These are phyloP conservation scores for Dioctria rufipes DNA, from an alignment of 2,888 invertebrate species.

Conservation along the genomic window DNA sequence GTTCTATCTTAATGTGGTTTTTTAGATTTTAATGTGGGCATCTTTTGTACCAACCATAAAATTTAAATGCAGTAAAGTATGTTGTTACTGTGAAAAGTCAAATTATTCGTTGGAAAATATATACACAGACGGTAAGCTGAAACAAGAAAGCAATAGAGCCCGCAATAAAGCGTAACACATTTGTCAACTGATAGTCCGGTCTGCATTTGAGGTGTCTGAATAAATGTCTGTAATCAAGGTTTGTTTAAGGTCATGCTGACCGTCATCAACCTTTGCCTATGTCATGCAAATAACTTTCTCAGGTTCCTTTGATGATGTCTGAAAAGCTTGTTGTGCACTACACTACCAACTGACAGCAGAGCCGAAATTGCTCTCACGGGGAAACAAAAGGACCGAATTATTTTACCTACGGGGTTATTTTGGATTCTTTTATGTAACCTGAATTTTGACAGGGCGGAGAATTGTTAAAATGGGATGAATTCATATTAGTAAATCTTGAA, in stretches of 20 bases:
- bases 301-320: constrained; percentile 33
- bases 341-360: background rate
- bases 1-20: no score
- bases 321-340: constrained; percentile 11
- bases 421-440: no score
- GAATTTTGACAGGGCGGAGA: no score
- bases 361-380: constrained; percentile 21
- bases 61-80: background rate
- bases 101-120: background rate
- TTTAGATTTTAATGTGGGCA: background rate
- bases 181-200: constrained; percentile 38
- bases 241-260: constrained; percentile 30
- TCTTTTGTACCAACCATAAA: background rate
- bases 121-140: constrained; percentile 17
- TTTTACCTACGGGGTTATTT: background rate
- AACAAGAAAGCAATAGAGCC: constrained; percentile 8
- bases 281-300: constrained; percentile 48
- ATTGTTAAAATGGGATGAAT: no score
- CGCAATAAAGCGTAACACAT: constrained; percentile 36
- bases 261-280: constrained; percentile 45
- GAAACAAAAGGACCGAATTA: constrained; percentile 33
- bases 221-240: constrained; percentile 49
- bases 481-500: no score
- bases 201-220: constrained; percentile 33
- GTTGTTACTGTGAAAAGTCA: background rate